phyloP scores from a whole-genome alignment of 2,888 invertebrate genomes.

The Heliconius charithonia region DNA sequence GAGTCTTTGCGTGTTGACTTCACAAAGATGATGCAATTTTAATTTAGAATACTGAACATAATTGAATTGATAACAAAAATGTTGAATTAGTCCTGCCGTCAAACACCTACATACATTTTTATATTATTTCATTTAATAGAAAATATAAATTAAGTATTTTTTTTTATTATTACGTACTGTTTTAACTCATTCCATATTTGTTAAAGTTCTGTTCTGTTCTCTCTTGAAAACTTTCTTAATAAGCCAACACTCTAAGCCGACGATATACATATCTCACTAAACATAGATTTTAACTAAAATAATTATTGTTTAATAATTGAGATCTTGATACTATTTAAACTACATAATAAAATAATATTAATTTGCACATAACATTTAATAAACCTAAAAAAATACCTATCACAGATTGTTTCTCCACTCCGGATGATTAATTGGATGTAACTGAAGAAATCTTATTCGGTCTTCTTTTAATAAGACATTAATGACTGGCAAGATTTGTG shows the following conservation, averaged over 20 bases:
- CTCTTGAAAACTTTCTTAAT: too few relatives aligned
- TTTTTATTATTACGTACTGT: too few relatives aligned
- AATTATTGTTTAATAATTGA: not conserved
- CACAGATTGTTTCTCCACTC: conserved; percentile 12
- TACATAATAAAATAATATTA: not conserved
- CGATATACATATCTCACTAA: too few relatives aligned
- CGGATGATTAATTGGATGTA: conserved; percentile 40
- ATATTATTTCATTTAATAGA: too few relatives aligned
- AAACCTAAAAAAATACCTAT: not conserved
- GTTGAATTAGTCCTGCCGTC: not conserved
- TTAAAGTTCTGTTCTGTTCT: too few relatives aligned
- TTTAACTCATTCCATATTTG: too few relatives aligned
- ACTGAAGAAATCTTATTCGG: conserved; percentile 41
- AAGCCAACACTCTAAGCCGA: too few relatives aligned
- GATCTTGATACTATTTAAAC: not conserved
- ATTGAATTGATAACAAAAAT: too few relatives aligned
- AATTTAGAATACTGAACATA: too few relatives aligned
- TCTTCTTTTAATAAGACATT: conserved; percentile 50
- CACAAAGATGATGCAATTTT: too few relatives aligned
- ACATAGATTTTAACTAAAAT: not conserved
- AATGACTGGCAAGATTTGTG: conserved; percentile 48
- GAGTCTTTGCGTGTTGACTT: rapidly evolving
- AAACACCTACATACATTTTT: not conserved
- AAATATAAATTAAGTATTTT: too few relatives aligned
- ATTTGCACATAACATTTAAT: not conserved